Evolutionary conservation across 1,140 invertebrate genomes (phyloP).

Genomic region (Cardiocondyla obscurior): DNA sequence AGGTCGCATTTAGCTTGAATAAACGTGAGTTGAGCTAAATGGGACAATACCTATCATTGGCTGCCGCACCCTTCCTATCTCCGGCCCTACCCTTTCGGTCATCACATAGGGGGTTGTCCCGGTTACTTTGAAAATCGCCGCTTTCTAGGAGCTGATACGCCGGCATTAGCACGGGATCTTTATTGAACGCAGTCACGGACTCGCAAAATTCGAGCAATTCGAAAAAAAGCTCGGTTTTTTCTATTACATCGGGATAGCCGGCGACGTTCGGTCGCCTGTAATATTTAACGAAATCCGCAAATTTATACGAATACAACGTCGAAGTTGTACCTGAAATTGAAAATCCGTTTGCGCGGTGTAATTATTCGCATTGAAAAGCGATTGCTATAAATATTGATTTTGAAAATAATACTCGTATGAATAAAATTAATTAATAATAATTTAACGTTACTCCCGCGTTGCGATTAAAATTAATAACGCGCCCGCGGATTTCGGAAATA

Average conservation of each 20-base stretch:
- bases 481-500: no score
- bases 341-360: background rate
- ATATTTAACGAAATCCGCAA: background rate
- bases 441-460: background rate
- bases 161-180: slow-evolving; percentile 15
- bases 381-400: background rate
- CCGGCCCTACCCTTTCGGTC: slow-evolving; percentile 72
- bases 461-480: background rate
- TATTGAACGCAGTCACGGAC: slow-evolving; percentile 28
- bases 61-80: slow-evolving; percentile 69
- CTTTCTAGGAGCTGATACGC: slow-evolving; percentile 49
- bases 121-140: slow-evolving; percentile 54
- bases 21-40: slow-evolving; percentile 74
- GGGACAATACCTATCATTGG: slow-evolving; percentile 72
- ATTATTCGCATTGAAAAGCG: background rate
- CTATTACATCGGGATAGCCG: background rate
- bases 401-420: background rate
- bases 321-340: background rate
- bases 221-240: no score
- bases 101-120: slow-evolving; percentile 57
- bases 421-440: background rate
- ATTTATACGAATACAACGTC: background rate
- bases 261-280: background rate
- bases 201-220: no score
- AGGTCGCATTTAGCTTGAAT: slow-evolving; percentile 69